Percentiles rank a stretch among this genome's conserved stretches.
These are phyloP conservation scores for Belgica antarctica DNA, from an alignment of 2,888 invertebrate genomes.

Conservation along the genomic window DNA sequence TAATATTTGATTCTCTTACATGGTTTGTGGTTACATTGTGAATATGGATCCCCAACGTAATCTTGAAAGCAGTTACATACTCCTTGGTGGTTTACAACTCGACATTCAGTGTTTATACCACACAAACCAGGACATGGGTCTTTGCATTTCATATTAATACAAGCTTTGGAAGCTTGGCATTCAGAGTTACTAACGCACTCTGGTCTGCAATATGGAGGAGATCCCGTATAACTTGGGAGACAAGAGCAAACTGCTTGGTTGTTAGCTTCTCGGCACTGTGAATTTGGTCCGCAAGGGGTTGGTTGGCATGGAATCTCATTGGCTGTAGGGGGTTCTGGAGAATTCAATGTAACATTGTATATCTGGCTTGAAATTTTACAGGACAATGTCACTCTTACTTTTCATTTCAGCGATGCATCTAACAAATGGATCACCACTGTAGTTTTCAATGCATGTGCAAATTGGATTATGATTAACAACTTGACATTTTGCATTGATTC, in stretches of 20 bases:
- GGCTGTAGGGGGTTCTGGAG: slow-evolving; percentile 55
- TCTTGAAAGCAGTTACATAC: slow-evolving; percentile 71
- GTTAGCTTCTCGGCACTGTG: slow-evolving; percentile 70
- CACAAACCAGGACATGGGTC: slow-evolving; percentile 85
- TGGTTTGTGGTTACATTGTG: slow-evolving; percentile 62
- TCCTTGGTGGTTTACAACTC: slow-evolving; percentile 79
- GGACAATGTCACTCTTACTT: not conserved
- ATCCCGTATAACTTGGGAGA: slow-evolving; percentile 72
- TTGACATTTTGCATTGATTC: slow-evolving; percentile 67
- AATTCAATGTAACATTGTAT: slow-evolving; percentile 47
- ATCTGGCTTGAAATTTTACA: not conserved
- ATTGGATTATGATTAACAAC: slow-evolving; percentile 69
- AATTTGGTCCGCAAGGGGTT: slow-evolving; percentile 80
- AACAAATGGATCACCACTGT: slow-evolving; percentile 62
- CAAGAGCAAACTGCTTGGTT: slow-evolving; percentile 79
- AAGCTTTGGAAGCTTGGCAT: slow-evolving; percentile 79
- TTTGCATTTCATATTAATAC: slow-evolving; percentile 75
- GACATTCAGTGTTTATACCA: slow-evolving; percentile 73
- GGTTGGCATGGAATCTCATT: slow-evolving; percentile 73
- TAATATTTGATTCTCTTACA: too few relatives aligned
- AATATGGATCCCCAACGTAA: slow-evolving; percentile 68
- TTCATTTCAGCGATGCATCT: slow-evolving; percentile 58
- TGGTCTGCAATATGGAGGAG: slow-evolving; percentile 81
- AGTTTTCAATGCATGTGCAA: slow-evolving; percentile 64
- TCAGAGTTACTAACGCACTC: slow-evolving; percentile 83